Base-by-base conservation (phyloP, 2,888 invertebrate genomes). In the Diachrysia chrysitis region DNA sequence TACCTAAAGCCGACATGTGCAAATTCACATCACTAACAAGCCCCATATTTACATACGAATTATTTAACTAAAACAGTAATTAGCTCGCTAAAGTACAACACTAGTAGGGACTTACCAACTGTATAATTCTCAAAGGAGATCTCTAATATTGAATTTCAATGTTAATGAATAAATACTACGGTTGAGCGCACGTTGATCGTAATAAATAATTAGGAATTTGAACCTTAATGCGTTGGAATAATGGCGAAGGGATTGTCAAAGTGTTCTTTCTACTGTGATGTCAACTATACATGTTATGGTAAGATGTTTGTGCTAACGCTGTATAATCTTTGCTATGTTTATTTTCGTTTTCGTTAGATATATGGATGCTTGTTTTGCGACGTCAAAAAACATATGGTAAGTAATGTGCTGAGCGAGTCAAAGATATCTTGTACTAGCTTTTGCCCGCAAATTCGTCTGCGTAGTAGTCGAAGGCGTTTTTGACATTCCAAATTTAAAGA, bases 121-220 rank as follows among this genome's bases (percentile, higher is more conserved):
- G 68, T 42, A 16, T 76, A 69, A 73, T 67, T 66, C 73, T 77
- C 77, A 79, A 80, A 78, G 78, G 78, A 69, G 57, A n/a, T n/a
- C 19, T 55, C 37, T 63, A 51, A 70, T 71, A 78, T 78, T 73
- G 77, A 73, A 73, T 79, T 79, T 68, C 56, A 35, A 19, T 64
- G 64, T 64, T 76, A 54, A 70, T 70, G 65, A 76, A 79, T 76
- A 72, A 67, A 69, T 63, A 67, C 63, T 51, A 46, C 23, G 29
- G 32, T 54, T 25, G 19, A 58, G 65, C 35, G 42, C 42, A 42
- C 42, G n/a, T 42, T n/a, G n/a, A 42, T 42, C 6, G 42, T 42
- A n/a, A n/a, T n/a, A 42, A 42, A 42, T 37, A 16, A 37, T 42
- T 42, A 42, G 42, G 42, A 42, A n/a, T 6, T 6, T n/a, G 5